Evolutionary conservation across 2,888 invertebrate species (phyloP), one percentile per base, ranked within the genome.

Genomic region (Aricia artaxerxes): DNA sequence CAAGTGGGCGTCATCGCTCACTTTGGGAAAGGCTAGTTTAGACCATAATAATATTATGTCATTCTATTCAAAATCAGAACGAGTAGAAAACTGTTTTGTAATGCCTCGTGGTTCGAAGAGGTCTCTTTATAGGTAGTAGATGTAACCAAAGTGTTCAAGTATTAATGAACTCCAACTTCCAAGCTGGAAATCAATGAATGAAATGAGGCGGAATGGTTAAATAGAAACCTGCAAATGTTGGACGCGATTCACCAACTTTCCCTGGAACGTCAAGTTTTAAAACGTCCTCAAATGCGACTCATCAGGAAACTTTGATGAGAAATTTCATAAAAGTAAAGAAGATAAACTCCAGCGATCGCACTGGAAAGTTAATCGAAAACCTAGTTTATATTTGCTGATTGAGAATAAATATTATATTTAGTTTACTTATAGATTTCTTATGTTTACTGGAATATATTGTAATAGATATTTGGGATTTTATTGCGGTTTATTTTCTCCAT

Each of bases 221-320:
- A 64, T 31, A 64, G 64, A 64, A 64, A 64, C 64, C 31, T 4
- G 31, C 11, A 64, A 31, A 35, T 31, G 31, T 64, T 64, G 31
- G 64, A 64, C 31, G 35, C 9, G 64, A 64, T 31, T 31, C 64
- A 64, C 64, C 11, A 31, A 64, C 64, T 64, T 64, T 11, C 4
- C 3, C 11, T 31, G n/a, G 31, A 69, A 38, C 69, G 35, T 69
- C 13, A 35, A 69, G 35, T 69, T 69, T 38, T 69, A 69, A 69
- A 69, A 4, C 31, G 31, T 35, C 64, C 64, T 64, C 64, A 31
- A 64, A 16, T 69, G 35, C 35, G 35, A 69, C 69, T 69, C 69
- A 69, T 69, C 69, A 69, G 35, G 13, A 69, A 69, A 69, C 69
- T 69, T 69, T 69, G 69, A 69, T 69, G 13, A 69, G 35, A 69